phyloP scores from a whole-genome alignment of 2,113 vertebrate species.

The Verasper variegatus region DNA sequence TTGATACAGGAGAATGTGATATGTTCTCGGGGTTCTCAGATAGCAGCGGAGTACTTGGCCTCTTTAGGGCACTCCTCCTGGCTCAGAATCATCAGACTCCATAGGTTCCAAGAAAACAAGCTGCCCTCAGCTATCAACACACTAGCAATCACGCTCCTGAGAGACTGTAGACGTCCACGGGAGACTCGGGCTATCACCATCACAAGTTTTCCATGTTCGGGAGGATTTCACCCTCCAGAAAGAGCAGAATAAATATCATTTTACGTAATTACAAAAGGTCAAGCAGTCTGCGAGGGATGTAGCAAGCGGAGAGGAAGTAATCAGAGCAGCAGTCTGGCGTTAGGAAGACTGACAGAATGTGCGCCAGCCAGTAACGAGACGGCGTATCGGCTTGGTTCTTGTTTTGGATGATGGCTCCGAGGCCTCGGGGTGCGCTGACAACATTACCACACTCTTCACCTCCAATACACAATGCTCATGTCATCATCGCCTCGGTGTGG shows the following conservation, averaged over 20 bases:
- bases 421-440: slow-evolving; percentile 76
- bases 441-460: slow-evolving; percentile 78
- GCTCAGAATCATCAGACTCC: slow-evolving; percentile 37
- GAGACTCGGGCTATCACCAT: slow-evolving; percentile 60
- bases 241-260: slow-evolving; percentile 61
- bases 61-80: slow-evolving; percentile 40
- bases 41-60: slow-evolving; percentile 14
- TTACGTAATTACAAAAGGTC: slow-evolving; percentile 73
- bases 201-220: slow-evolving; percentile 55
- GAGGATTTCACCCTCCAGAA: slow-evolving; percentile 66
- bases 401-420: slow-evolving; percentile 64
- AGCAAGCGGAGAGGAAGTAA: slow-evolving; percentile 81
- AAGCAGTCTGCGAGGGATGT: slow-evolving; percentile 63
- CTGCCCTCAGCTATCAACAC: slow-evolving; percentile 58
- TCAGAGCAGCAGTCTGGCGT: slow-evolving; percentile 69
- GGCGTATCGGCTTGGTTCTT: slow-evolving; percentile 46
- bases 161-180: slow-evolving; percentile 43
- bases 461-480: slow-evolving; percentile 67
- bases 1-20: background rate
- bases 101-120: slow-evolving; percentile 52
- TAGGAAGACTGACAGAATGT: slow-evolving; percentile 78
- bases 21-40: slow-evolving; percentile 28
- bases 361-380: slow-evolving; percentile 81
- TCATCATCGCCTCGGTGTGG: slow-evolving; percentile 66
- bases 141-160: slow-evolving; percentile 27